Percentiles rank a stretch among this genome's conserved stretches.
phyloP scores from a whole-genome alignment of 2,888 invertebrate genomes.

The Villa cingulata region DNA sequence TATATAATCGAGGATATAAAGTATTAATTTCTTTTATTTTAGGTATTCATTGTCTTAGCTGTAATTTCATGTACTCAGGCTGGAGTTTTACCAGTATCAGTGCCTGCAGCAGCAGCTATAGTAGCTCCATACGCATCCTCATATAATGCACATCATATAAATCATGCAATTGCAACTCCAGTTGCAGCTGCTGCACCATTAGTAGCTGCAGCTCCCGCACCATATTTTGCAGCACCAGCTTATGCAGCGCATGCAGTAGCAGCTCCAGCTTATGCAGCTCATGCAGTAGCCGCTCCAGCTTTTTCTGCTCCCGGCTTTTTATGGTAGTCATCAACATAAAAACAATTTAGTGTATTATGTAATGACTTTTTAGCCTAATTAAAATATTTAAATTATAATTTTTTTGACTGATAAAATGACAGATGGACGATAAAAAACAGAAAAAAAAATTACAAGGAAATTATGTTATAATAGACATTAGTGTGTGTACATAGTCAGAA shows the following conservation, averaged over 20 bases:
- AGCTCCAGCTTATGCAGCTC: too few species aligned
- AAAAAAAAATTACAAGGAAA: too few species aligned
- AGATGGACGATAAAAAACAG: too few species aligned
- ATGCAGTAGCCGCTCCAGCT: not conserved
- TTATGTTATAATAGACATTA: too few species aligned
- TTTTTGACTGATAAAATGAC: too few species aligned
- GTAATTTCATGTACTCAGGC: conserved; percentile 43
- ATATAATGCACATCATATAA: conserved; percentile 59
- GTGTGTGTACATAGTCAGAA: too few species aligned
- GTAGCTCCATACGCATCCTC: conserved; percentile 62
- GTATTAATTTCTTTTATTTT: not conserved
- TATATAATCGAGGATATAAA: too few species aligned
- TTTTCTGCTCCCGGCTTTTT: not conserved
- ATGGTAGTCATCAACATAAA: too few species aligned
- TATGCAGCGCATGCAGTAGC: conserved; percentile 28
- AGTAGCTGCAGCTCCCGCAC: conserved; percentile 20
- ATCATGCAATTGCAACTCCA: conserved; percentile 61
- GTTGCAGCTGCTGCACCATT: conserved; percentile 35
- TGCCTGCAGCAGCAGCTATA: conserved; percentile 46
- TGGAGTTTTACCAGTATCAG: conserved; percentile 38
- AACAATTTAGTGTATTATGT: too few species aligned
- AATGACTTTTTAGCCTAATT: too few species aligned
- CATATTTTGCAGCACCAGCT: conserved; percentile 42
- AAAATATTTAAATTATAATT: too few species aligned
- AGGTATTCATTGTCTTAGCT: conserved; percentile 31